Percentiles rank a stretch among this genome's conserved stretches.
Evolutionary conservation across 2,888 invertebrate genomes (phyloP).

Genomic region (Netelia fuscicornis): DNA sequence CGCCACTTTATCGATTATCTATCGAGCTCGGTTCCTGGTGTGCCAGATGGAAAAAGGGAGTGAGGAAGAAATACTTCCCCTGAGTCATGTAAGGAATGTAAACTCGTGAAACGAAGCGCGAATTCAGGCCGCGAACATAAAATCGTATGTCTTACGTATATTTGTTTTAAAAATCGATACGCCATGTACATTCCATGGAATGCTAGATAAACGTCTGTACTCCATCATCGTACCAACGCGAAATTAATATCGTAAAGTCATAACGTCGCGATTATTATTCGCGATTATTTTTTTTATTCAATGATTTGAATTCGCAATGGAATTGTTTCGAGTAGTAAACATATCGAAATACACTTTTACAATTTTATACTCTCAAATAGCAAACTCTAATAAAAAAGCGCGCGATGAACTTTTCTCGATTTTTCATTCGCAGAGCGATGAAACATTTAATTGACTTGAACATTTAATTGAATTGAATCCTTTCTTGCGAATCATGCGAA

Average conservation of each 20-base stretch:
- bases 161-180: slow-evolving; percentile 76
- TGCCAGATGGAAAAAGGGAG: slow-evolving; percentile 45
- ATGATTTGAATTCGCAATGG: too few species aligned
- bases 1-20: slow-evolving; percentile 59
- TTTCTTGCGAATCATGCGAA: not conserved
- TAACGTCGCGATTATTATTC: too few species aligned
- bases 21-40: slow-evolving; percentile 49
- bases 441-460: not conserved
- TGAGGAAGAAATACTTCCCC: slow-evolving; percentile 70
- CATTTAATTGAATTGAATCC: not conserved
- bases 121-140: slow-evolving; percentile 66
- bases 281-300: too few species aligned
- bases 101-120: slow-evolving; percentile 43
- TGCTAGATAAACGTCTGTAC: slow-evolving; percentile 68
- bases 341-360: too few species aligned
- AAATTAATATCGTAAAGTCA: not conserved
- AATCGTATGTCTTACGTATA: slow-evolving; percentile 63
- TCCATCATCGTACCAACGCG: not conserved
- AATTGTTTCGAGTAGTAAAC: too few species aligned
- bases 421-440: not conserved
- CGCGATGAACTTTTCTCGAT: not conserved
- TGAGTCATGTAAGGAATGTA: slow-evolving; percentile 80
- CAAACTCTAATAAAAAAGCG: not conserved
- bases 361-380: not conserved
- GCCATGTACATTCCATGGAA: slow-evolving; percentile 75